These are phyloP conservation scores for Microtus pennsylvanicus DNA, from an alignment of 2,113 vertebrate species.

Conservation along the genomic window DNA sequence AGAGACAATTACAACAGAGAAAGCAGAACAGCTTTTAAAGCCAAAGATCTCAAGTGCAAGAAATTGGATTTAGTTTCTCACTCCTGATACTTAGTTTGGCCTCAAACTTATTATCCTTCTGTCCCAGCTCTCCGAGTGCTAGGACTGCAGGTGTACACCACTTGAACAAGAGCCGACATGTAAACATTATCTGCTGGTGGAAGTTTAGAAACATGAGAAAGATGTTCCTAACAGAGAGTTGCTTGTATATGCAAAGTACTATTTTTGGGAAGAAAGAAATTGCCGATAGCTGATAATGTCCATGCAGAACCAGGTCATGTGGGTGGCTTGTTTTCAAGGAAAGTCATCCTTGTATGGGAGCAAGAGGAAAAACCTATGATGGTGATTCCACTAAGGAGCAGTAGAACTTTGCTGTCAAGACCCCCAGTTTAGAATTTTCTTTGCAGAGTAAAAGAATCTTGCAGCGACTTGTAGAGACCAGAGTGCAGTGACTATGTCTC, in stretches of 20 bases:
- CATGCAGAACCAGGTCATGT: not conserved
- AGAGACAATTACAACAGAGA: conserved; percentile 9
- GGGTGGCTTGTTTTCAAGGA: not conserved
- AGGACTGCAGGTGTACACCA: not conserved
- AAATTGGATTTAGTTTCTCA: conserved; percentile 56
- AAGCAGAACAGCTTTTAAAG: conserved; percentile 49
- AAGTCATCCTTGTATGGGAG: not conserved
- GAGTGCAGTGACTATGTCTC: not conserved
- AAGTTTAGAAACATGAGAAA: conserved; percentile 48
- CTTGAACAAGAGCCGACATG: not conserved
- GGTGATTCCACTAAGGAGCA: not conserved
- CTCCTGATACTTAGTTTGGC: not conserved
- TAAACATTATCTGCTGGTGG: conserved; percentile 9
- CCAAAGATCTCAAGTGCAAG: not conserved
- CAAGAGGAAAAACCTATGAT: conserved; percentile 16
- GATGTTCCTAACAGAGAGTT: conserved; percentile 36
- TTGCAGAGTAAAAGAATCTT: conserved; percentile 2
- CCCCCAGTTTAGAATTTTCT: conserved; percentile 38
- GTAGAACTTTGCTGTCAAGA: not conserved
- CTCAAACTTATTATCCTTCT: not conserved
- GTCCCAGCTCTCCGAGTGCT: not conserved
- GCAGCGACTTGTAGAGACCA: conserved; percentile 7
- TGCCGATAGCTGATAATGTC: not conserved
- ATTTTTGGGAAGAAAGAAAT: conserved; percentile 18
- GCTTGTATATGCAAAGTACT: not conserved